Evolutionary conservation across 2,797 vertebrate genomes (phyloP), one percentile per base, ranked within the genome.

Genomic region (Coregonus suidteri): DNA sequence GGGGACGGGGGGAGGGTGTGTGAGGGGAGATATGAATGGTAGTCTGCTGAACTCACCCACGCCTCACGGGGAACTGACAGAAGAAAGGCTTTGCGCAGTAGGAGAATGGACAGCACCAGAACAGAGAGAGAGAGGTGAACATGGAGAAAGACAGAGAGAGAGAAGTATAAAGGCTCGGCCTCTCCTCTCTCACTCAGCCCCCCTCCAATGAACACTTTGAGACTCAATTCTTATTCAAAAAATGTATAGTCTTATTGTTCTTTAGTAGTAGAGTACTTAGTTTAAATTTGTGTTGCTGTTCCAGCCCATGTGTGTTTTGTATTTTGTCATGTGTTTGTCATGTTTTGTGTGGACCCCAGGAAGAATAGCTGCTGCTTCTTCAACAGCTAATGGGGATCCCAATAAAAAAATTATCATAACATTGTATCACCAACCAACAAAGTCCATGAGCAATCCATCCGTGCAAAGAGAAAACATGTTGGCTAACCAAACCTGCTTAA

Each of bases 41-140:
- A 4, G 72, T 37, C 76, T 67, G 62, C 6, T 73, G 72, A 74
- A 74, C 65, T 37, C 13, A 51, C 65, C 69, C 52, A 69, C 47
- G 11, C 53, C 41, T 53, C 30, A 51, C 68, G 3, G 31, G 47
- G 54, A 56, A 54, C 47, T 47, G 65, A 74, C 51, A 74, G 72
- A 34, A 71, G 14, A 70, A n/a, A 31, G 35, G 34, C 6, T 34
- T 30, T 35, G 25, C 4, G 11, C 14, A 1, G 2, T 37, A 25
- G 37, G 14, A 73, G 37, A 65, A 64, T 73, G 31, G 54, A 54
- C 9, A 41, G 9, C 31, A 51, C 25, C 15, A 67, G 11, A n/a
- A 51, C 35, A 25, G 67, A 73, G 31, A 51, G 13, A 41, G 37
- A 56, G 18, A 79, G 16, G 64, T 25, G 59, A 20, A 35, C 13